These are phyloP conservation scores for Drosophila sechellia DNA, from an alignment of 1,140 invertebrate genomes.

Conservation along the genomic window DNA sequence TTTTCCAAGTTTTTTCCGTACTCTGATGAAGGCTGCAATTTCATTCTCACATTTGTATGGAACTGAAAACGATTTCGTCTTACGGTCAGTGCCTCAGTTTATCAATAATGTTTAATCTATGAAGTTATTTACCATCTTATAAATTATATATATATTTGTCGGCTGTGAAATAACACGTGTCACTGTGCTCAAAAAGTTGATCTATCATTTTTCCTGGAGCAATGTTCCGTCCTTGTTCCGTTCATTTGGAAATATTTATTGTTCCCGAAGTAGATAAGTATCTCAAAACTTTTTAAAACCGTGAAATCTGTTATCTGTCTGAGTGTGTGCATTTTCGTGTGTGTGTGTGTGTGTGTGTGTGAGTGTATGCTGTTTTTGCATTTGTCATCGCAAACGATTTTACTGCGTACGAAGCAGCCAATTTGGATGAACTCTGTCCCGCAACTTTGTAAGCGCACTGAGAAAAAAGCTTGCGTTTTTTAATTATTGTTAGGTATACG, in stretches of 20 bases:
- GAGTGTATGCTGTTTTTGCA: slow-evolving; percentile 55
- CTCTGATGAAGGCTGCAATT: slow-evolving; percentile 15
- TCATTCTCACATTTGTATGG: slow-evolving; percentile 3
- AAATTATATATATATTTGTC: too few relatives aligned
- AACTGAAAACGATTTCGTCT: slow-evolving; percentile 4
- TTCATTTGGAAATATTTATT: slow-evolving; percentile 8
- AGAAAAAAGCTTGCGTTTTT: neutral
- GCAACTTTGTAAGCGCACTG: slow-evolving; percentile 1
- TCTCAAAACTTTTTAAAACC: slow-evolving; percentile 14
- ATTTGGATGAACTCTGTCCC: slow-evolving; percentile 41
- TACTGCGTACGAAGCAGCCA: slow-evolving; percentile 64
- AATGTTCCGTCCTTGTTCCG: neutral
- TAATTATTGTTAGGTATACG: too few relatives aligned
- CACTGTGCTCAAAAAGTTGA: neutral
- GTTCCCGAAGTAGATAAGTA: slow-evolving; percentile 7
- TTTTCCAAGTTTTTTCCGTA: slow-evolving; percentile 39
- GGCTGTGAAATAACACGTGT: neutral
- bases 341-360: slow-evolving; percentile 8
- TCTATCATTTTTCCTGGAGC: neutral
- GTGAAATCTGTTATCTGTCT: slow-evolving; percentile 45
- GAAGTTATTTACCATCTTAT: too few relatives aligned
- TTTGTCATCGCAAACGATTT: slow-evolving; percentile 73
- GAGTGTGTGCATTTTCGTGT: slow-evolving; percentile 15
- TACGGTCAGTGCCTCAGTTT: neutral
- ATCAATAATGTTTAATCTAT: neutral